A percentile compares a stretch with the other conserved stretches of the same genome.
phyloP scores from a whole-genome alignment of 2,888 invertebrate species.

The Stenichneumon culpator region DNA sequence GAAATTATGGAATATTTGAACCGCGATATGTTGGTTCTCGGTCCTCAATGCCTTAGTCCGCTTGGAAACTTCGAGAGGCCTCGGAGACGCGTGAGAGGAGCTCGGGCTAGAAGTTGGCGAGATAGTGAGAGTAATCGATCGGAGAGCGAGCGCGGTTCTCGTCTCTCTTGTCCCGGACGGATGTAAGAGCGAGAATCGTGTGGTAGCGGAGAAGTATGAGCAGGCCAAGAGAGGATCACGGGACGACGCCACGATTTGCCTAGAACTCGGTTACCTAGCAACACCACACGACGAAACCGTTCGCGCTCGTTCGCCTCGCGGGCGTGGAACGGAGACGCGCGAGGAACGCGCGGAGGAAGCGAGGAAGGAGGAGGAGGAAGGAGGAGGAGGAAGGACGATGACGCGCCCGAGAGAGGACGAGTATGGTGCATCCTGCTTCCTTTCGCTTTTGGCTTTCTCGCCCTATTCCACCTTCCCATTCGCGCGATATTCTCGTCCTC shows the following conservation, averaged over 20 bases:
- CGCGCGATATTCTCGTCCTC: constrained; percentile 39
- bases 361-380: not conserved
- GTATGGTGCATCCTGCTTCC: constrained; percentile 55
- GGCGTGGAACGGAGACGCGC: constrained; percentile 8
- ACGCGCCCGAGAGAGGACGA: constrained; percentile 8
- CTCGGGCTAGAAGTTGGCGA: not conserved
- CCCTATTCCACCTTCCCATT: constrained; percentile 19
- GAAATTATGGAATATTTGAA: not conserved
- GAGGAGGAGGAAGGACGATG: not conserved
- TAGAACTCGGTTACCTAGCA: constrained; percentile 69
- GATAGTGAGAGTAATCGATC: constrained; percentile 62
- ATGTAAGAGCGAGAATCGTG: constrained; percentile 63
- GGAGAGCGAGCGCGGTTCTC: constrained; percentile 44
- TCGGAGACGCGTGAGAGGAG: constrained; percentile 13
- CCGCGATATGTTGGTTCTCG: not conserved
- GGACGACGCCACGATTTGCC: constrained; percentile 66
- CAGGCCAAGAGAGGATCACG: constrained; percentile 42
- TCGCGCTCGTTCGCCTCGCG: constrained; percentile 21
- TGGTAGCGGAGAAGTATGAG: constrained; percentile 57
- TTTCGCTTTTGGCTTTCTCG: constrained; percentile 62
- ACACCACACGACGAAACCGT: constrained; percentile 58
- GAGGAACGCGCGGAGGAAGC: constrained; percentile 31
- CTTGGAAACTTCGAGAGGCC: not conserved
- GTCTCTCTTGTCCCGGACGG: constrained; percentile 59
- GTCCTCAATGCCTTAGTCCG: not conserved